Percentiles rank a stretch among this genome's conserved stretches.
phyloP scores from a whole-genome alignment of 2,888 invertebrate genomes.

The Adineta ricciae region DNA sequence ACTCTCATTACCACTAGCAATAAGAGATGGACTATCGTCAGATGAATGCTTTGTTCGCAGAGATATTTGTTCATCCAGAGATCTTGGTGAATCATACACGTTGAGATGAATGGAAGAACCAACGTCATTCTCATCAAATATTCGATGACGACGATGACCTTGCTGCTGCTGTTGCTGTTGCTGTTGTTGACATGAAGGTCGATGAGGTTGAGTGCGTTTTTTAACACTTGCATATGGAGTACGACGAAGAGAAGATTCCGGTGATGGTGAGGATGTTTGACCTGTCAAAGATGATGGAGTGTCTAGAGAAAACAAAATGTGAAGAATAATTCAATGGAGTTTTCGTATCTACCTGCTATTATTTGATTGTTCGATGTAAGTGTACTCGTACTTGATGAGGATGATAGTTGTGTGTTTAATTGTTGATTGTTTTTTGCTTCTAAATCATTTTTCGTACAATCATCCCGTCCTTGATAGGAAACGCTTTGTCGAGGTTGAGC shows the following conservation, averaged over 20 bases:
- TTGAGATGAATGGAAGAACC: too few species aligned
- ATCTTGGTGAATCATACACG: too few species aligned
- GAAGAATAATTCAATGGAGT: too few species aligned
- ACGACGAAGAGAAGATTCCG: neutral
- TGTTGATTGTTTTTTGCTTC: neutral
- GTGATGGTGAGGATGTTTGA: neutral
- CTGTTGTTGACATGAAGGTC: neutral
- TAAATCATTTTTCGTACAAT: neutral
- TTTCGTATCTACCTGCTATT: neutral
- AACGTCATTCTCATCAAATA: neutral
- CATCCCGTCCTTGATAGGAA: neutral
- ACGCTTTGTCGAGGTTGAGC: neutral
- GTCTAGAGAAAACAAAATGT: neutral
- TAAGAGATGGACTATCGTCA: neutral
- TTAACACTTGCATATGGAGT: neutral
- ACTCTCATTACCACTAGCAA: neutral
- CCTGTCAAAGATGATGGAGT: neutral
- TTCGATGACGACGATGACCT: neutral
- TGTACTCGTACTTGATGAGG: neutral
- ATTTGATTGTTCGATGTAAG: neutral
- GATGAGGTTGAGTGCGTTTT: neutral
- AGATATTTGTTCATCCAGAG: too few species aligned
- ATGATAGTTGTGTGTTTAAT: neutral
- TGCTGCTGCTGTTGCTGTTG: neutral
- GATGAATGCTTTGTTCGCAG: neutral